Evolutionary conservation across 2,888 invertebrate species (phyloP), one percentile per base, ranked within the genome.

Genomic region (Rugalucina vietnamica): DNA sequence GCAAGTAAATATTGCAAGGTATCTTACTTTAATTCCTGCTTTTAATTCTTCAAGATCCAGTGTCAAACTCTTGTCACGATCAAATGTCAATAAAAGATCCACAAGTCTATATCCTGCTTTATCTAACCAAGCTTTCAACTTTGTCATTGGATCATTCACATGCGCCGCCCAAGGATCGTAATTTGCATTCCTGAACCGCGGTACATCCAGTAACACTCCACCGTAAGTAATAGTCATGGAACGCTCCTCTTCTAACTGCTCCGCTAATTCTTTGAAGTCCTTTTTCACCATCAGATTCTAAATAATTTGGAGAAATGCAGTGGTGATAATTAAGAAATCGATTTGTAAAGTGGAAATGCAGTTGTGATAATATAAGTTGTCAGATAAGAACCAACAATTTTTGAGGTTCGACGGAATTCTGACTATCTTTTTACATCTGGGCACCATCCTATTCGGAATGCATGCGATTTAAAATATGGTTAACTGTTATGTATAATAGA

Each of bases 141-240:
- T 93, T 1, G 92, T 92, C 91, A 93, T 91, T 0, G 93, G 93
- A 77, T 93, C 93, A 18, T 84, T 81, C 34, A 76, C 81, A 76
- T 84, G 82, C 21, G 71, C 65, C 12, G 76, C 83, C 84, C 84
- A 82, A 0, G 84, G 87, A 49, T 88, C 82, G 24, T 79, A 70
- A 1, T 82, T 79, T 1, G 80, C 79, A 27, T 81, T 85, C 34
- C 84, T 76, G 54, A 75, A 50, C 34, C 75, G 54, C 5, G 86
- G 79, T 21, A 81, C 81, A 34, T 89, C 90, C 14, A 82, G 70
- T 74, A 92, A 82, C 34, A 93, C 90, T 0, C 91, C 91, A 10
- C 93, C 93, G 77, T 93, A 93, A 8, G 89, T 43, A 27, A 93
- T 87, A 0, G 78, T 79, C 27, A 92, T 81, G 0, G 76, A 50